Percentiles rank a stretch among this genome's conserved stretches.
These are phyloP conservation scores for Aromia moschata DNA, from an alignment of 2,888 invertebrate genomes.

Conservation along the genomic window DNA sequence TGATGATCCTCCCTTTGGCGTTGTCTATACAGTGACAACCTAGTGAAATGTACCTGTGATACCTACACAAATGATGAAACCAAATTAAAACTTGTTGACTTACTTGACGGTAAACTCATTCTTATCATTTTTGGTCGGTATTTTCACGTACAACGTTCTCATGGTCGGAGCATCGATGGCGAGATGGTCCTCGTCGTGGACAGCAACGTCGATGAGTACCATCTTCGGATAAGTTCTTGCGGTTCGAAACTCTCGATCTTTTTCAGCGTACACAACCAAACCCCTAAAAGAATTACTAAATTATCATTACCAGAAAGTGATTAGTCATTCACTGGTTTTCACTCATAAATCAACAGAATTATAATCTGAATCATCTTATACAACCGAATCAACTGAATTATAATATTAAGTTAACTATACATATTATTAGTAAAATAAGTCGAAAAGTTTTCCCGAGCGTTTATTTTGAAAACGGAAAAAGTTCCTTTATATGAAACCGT, in stretches of 20 bases:
- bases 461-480: too few species aligned
- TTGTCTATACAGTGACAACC: too few species aligned
- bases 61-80: too few species aligned
- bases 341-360: neutral
- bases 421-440: too few species aligned
- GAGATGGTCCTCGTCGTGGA: constrained; percentile 60
- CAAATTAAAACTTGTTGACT: constrained; percentile 19
- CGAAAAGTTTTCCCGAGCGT: too few species aligned
- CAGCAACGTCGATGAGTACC: constrained; percentile 60
- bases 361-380: neutral
- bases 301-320: constrained; percentile 3
- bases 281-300: constrained; percentile 49
- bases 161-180: constrained; percentile 64
- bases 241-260: constrained; percentile 60
- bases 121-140: constrained; percentile 53
- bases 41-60: too few species aligned
- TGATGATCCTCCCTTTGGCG: too few species aligned
- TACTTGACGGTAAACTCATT: constrained; percentile 46
- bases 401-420: too few species aligned
- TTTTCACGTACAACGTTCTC: constrained; percentile 60
- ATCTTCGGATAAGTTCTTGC: constrained; percentile 63
- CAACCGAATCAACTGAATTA: too few species aligned
- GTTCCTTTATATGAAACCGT: too few species aligned
- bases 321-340: neutral
- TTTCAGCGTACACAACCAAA: constrained; percentile 62